Base-by-base conservation (phyloP, 2,113 vertebrate species). In the Syrrhaptes paradoxus region DNA sequence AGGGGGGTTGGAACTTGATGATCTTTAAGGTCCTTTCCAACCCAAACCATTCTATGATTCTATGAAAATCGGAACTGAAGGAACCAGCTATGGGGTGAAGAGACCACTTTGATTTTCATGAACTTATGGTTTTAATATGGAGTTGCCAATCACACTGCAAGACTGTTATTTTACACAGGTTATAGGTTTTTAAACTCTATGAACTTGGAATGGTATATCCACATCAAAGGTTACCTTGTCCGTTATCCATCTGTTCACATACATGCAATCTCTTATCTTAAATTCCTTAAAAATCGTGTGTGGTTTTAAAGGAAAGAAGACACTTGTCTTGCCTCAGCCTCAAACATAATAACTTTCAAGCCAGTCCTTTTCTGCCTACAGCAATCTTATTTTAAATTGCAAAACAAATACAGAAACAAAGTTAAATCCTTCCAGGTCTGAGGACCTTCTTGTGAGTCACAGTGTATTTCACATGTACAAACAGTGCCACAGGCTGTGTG, bases 401-500 rank as follows among this genome's bases (percentile, higher is more conserved):
- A 95, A 94, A 95, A 82, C 32, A 89, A 87, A 75, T 26, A 82
- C 70, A 79, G 41, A 78, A 80, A 89, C 75, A 89, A 91, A 48
- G 32, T 13, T 24, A 91, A 89, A 76, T 54, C n/a, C 31, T 82
- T 72, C 29, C 28, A 66, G 58, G 51, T 85, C 19, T 70, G 61
- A 93, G n/a, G 58, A 82, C 49, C 12, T 66, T 52, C 45, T 54
- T 70, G 74, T 46, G 66, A 85, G 48, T 77, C 70, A 45, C 1
- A 36, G 15, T 10, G 11, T 31, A 43, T 68, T 89, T 73, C 31
- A 54, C 26, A 70, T 32, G 36, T 45, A 38, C 13, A 61, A 68
- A 45, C 13, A 62, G 25, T n/a, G 31, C 58, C 62, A 57, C 31
- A 52, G 66, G 84, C 70, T 81, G 55, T n/a, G 46, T 17, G 28